Conservation (phyloP, 2,113 vertebrate genomes). For the Tragulus kanchil region DNA sequence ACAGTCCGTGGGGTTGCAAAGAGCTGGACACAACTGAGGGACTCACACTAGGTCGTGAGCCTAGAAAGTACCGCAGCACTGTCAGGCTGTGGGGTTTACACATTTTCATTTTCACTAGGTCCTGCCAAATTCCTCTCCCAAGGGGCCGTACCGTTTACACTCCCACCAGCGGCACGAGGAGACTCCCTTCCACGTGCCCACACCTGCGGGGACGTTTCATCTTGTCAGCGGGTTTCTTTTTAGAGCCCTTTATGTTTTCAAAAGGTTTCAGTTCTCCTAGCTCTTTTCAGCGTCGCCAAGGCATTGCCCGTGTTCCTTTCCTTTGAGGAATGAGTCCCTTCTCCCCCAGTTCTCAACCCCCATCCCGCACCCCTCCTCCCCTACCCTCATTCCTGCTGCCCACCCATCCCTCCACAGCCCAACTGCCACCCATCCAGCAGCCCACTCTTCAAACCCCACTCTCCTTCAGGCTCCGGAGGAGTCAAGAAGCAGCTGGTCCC, state of each 20-base stretch:
- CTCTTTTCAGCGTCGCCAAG: not conserved
- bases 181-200: not conserved
- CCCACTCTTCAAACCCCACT: not conserved
- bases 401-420: not conserved
- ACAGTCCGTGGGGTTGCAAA: no score
- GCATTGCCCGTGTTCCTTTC: not conserved
- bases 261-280: slow-evolving; percentile 27
- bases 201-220: not conserved
- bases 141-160: not conserved
- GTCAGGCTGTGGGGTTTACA: not conserved
- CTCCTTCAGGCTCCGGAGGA: not conserved
- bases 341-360: not conserved
- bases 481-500: not conserved
- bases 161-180: not conserved
- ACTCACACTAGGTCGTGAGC: not conserved
- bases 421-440: not conserved
- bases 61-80: slow-evolving; percentile 58
- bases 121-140: no score
- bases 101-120: slow-evolving; percentile 58
- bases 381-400: not conserved
- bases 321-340: not conserved
- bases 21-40: no score
- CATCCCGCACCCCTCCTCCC: not conserved
- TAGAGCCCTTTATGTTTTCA: not conserved
- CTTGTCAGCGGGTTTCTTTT: not conserved